A percentile compares a stretch with the other conserved stretches of the same genome.
phyloP scores from a whole-genome alignment of 2,113 vertebrate genomes.

The Echinops telfairi region DNA sequence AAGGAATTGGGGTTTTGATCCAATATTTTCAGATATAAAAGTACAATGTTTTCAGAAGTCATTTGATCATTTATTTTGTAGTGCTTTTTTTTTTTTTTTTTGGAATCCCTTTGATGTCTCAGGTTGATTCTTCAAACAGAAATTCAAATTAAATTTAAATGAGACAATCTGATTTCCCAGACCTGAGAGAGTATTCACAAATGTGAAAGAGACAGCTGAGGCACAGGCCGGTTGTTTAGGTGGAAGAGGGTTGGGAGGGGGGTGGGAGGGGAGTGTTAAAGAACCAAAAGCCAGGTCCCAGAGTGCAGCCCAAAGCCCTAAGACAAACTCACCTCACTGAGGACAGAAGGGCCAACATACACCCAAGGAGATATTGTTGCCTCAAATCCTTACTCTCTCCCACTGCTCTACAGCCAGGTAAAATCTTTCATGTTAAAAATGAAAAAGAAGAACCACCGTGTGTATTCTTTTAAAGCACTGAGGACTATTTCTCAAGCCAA shows the following conservation, averaged over 20 bases:
- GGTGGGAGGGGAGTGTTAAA: not conserved
- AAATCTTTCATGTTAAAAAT: slow-evolving; percentile 1
- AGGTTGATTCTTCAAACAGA: slow-evolving; percentile 84
- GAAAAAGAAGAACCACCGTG: not conserved
- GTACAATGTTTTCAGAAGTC: slow-evolving; percentile 72
- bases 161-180: slow-evolving; percentile 82
- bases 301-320: not conserved
- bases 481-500: not conserved
- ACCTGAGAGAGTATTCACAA: slow-evolving; percentile 72
- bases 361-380: not conserved
- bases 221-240: slow-evolving; percentile 26
- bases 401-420: not conserved
- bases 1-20: slow-evolving; percentile 80
- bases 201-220: slow-evolving; percentile 65
- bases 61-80: slow-evolving; percentile 83
- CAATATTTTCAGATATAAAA: slow-evolving; percentile 74
- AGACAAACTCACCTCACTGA: not conserved
- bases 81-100: slow-evolving; percentile 53
- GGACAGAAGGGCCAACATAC: not conserved
- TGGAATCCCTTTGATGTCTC: slow-evolving; percentile 80
- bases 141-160: slow-evolving; percentile 85
- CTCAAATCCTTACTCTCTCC: not conserved
- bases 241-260: not conserved
- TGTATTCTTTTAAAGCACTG: not conserved
- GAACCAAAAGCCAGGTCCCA: not conserved